Base-by-base conservation (phyloP, 2,113 vertebrate genomes). In the Nothoprocta pentlandii region DNA sequence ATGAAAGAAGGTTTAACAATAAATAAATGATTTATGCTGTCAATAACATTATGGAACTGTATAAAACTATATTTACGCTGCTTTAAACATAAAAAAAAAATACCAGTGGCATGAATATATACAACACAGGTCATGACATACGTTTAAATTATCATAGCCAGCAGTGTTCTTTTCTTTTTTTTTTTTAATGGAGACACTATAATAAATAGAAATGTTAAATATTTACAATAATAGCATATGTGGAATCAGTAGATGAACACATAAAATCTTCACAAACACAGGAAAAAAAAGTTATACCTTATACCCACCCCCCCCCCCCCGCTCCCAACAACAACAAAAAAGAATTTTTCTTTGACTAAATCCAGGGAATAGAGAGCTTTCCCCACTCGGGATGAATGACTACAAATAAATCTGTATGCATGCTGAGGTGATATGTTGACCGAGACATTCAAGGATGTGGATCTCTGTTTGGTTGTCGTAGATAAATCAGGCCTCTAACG, bases 151-250 rank as follows among this genome's bases (percentile, higher is more conserved):
- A 97, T 92, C 96, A 96, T 34, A 92, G 89, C 90, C 91, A 97
- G 96, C 91, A 91, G 97, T 97, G 95, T 95, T 93, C 91, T 95
- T 86, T 95, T 80, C 87, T 95, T 95, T 85, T 95, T 34, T 34
- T 80, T 89, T 95, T 93, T 71, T 89, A 95, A 95, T 90, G 93
- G 91, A 96, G 94, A 96, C 96, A 96, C 92, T 86, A 96, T 97
- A 97, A 97, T 97, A 97, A 98, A 97, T 98, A 98, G 95, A 96
- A 94, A 96, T 68, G 96, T 97, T 94, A 97, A 96, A 95, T 97
- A 98, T 97, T 97, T 98, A 98, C 97, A 98, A 95, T 96, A 96
- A 97, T 96, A 97, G 94, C 94, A 96, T 94, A 92, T 39, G 95
- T 93, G 94, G 95, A 97, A 96, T 96, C 97, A 96, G 97, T 95